Evolutionary conservation across 2,797 vertebrate species (phyloP).

Genomic region (Mormyrus hasselquistii): DNA sequence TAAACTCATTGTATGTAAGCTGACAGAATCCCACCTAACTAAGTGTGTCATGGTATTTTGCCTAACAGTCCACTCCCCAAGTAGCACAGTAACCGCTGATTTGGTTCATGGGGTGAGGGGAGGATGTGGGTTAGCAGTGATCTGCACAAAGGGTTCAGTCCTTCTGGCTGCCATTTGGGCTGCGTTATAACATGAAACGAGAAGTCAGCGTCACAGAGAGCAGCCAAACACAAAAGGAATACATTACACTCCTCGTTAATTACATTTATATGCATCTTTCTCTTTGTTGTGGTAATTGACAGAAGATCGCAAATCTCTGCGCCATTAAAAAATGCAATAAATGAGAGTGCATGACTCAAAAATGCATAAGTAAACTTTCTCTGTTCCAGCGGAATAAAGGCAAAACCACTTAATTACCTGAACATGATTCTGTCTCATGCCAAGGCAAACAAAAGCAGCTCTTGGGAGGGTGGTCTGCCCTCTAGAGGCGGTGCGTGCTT

Average conservation of each 20-base stretch:
- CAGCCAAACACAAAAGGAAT: conserved; percentile 50
- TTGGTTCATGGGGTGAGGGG: conserved; percentile 48
- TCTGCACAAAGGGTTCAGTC: conserved; percentile 32
- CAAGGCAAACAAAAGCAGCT: conserved; percentile 37
- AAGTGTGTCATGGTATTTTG: not conserved
- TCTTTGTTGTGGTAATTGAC: conserved; percentile 58
- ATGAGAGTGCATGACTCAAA: conserved; percentile 41
- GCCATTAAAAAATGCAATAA: conserved; percentile 51
- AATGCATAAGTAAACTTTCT: conserved; percentile 34
- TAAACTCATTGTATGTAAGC: not conserved
- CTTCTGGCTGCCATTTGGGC: conserved; percentile 47
- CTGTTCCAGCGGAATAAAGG: conserved; percentile 43
- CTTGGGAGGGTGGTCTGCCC: conserved; percentile 47
- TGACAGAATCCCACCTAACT: not conserved
- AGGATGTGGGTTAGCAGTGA: conserved; percentile 47
- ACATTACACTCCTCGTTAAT: conserved; percentile 50
- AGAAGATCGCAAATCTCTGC: conserved; percentile 43
- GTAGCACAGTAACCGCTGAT: conserved; percentile 25
- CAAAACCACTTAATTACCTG: conserved; percentile 51
- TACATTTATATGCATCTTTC: conserved; percentile 42
- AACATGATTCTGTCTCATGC: conserved; percentile 40
- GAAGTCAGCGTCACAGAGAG: conserved; percentile 34
- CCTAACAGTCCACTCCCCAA: conserved; percentile 29
- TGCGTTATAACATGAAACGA: conserved; percentile 42
- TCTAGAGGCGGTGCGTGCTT: conserved; percentile 18